A percentile compares a stretch with the other conserved stretches of the same genome.
These are phyloP conservation scores for Diadegma fenestrale DNA, from an alignment of 2,888 invertebrate species.

Conservation along the genomic window DNA sequence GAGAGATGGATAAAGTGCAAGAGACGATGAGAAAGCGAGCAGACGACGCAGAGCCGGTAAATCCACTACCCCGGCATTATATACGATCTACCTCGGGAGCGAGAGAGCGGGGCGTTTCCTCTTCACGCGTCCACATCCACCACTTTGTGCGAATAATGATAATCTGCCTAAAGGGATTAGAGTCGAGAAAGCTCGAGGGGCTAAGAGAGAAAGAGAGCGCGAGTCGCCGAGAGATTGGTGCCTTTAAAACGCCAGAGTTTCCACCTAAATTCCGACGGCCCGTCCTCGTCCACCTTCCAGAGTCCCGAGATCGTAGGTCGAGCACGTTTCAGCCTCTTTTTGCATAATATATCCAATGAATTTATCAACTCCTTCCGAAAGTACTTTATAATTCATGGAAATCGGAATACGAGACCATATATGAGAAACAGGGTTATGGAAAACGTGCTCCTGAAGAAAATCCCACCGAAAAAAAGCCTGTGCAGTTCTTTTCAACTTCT, in stretches of 20 bases:
- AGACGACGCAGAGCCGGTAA: slow-evolving; percentile 60
- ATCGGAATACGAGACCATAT: neutral
- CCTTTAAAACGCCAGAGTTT: slow-evolving; percentile 33
- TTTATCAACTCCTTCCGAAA: slow-evolving; percentile 22
- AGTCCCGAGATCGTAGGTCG: slow-evolving; percentile 57
- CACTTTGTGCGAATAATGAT: slow-evolving; percentile 76
- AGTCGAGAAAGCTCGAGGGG: slow-evolving; percentile 62
- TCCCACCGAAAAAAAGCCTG: neutral
- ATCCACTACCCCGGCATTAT: slow-evolving; percentile 59
- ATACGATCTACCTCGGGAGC: slow-evolving; percentile 36
- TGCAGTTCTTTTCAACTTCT: no score
- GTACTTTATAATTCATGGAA: slow-evolving; percentile 22
- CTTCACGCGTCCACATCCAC: slow-evolving; percentile 54
- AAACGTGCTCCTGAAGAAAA: neutral
- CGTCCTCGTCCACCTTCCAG: neutral
- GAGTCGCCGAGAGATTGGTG: neutral
- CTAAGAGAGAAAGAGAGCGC: slow-evolving; percentile 25
- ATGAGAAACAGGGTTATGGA: neutral
- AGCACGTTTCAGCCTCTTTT: slow-evolving; percentile 50
- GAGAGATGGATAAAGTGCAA: slow-evolving; percentile 28
- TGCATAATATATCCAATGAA: slow-evolving; percentile 39
- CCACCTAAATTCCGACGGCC: slow-evolving; percentile 12
- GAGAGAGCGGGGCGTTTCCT: slow-evolving; percentile 29
- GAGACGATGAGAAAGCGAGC: slow-evolving; percentile 49
- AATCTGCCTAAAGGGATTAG: slow-evolving; percentile 76